Evolutionary conservation across 2,113 vertebrate genomes (phyloP).

Genomic region (Guaruba guarouba): DNA sequence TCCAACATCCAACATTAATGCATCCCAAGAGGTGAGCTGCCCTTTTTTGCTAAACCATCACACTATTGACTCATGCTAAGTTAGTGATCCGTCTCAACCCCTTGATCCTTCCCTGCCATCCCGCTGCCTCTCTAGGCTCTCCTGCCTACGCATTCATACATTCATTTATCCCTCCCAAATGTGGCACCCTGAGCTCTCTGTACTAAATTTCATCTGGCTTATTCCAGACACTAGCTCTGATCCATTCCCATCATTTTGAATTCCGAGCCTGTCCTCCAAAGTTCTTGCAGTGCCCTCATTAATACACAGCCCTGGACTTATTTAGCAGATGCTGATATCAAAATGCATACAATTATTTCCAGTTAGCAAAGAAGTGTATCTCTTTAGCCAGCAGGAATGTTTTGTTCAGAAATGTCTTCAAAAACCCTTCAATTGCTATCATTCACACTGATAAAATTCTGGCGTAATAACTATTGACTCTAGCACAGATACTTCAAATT

Average conservation of each 20-base stretch:
- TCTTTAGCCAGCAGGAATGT: slow-evolving; percentile 16
- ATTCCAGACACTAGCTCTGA: slow-evolving; percentile 23
- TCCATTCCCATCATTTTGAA: neutral
- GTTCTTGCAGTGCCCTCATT: slow-evolving; percentile 57
- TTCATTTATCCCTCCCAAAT: slow-evolving; percentile 38
- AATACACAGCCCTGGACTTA: slow-evolving; percentile 42
- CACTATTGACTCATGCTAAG: slow-evolving; percentile 63
- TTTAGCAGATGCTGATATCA: slow-evolving; percentile 59
- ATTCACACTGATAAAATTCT: slow-evolving; percentile 43
- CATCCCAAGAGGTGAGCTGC: slow-evolving; percentile 60
- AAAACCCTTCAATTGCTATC: slow-evolving; percentile 24
- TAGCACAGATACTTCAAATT: neutral
- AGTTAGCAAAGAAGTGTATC: slow-evolving; percentile 43
- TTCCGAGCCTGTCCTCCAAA: slow-evolving; percentile 40
- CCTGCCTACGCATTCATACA: slow-evolving; percentile 36
- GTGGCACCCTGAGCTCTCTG: slow-evolving; percentile 13
- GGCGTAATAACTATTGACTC: neutral
- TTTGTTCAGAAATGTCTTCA: neutral
- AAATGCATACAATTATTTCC: slow-evolving; percentile 56
- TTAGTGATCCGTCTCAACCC: slow-evolving; percentile 56
- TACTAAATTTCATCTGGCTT: slow-evolving; percentile 10
- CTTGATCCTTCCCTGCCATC: slow-evolving; percentile 36
- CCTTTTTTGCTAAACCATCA: slow-evolving; percentile 63
- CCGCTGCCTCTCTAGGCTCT: slow-evolving; percentile 1
- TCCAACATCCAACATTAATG: slow-evolving; percentile 47